Conservation (phyloP, 2,888 invertebrate genomes). For the Dryococelus australis region DNA sequence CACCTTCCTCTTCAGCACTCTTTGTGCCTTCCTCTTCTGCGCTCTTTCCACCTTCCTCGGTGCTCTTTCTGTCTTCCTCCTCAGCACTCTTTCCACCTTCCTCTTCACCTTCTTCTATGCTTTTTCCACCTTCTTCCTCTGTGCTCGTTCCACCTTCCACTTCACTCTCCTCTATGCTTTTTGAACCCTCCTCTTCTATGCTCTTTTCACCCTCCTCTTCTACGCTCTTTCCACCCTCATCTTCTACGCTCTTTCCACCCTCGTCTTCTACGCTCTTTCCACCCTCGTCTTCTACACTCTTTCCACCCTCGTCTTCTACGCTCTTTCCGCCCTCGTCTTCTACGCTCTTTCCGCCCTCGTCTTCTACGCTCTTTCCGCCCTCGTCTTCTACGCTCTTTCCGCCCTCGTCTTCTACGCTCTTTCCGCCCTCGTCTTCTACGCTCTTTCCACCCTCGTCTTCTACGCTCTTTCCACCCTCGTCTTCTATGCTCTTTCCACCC, state of each 20-base stretch:
- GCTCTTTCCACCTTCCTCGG: conserved; percentile 43
- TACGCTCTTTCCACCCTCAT: conserved; percentile 31
- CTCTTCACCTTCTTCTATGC: conserved; percentile 43
- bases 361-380: conserved; percentile 39
- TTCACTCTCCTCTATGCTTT: conserved; percentile 50
- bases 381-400: conserved; percentile 46
- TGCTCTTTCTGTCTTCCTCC: conserved; percentile 36
- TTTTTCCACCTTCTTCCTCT: conserved; percentile 37
- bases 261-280: conserved; percentile 48
- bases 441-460: conserved; percentile 42
- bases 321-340: conserved; percentile 33
- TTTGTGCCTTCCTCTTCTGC: conserved; percentile 45
- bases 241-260: conserved; percentile 48
- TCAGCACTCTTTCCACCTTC: conserved; percentile 25
- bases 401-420: conserved; percentile 45
- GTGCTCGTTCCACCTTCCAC: conserved; percentile 42
- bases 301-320: conserved; percentile 45
- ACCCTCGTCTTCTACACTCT: conserved; percentile 40
- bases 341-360: conserved; percentile 27
- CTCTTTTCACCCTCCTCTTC: conserved; percentile 36
- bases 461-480: conserved; percentile 39
- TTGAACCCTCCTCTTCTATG: conserved; percentile 40
- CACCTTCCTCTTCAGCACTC: conserved; percentile 43
- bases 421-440: conserved; percentile 37
- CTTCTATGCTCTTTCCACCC: conserved; percentile 42